A percentile compares a stretch with the other conserved stretches of the same genome.
Conservation (phyloP, 2,888 invertebrate genomes). For the Andrena fulva region DNA sequence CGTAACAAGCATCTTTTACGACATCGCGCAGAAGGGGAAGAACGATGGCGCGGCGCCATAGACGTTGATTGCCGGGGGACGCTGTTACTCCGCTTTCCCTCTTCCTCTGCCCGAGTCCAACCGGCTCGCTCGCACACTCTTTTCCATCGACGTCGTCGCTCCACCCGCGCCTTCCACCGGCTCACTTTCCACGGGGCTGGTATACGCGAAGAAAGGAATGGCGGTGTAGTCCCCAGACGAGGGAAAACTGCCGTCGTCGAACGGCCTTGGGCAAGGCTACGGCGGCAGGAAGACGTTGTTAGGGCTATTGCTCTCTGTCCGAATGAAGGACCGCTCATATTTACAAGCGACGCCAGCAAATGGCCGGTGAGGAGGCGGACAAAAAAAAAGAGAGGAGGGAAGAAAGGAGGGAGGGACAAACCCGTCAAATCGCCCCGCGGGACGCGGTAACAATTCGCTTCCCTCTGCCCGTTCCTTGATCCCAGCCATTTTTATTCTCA, state of each 20-base stretch:
- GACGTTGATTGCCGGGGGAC: constrained; percentile 80
- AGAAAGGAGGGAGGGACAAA: constrained; percentile 46
- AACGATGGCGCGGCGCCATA: constrained; percentile 79
- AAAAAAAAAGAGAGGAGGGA: not conserved
- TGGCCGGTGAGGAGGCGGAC: constrained; percentile 66
- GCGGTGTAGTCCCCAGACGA: constrained; percentile 60
- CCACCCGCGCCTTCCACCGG: constrained; percentile 30
- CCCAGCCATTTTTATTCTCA: constrained; percentile 72
- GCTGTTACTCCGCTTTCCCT: constrained; percentile 42
- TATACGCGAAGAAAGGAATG: constrained; percentile 56
- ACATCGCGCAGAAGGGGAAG: constrained; percentile 75
- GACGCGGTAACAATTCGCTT: constrained; percentile 69
- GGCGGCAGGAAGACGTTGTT: constrained; percentile 78
- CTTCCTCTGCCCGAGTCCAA: constrained; percentile 8
- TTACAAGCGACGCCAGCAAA: constrained; percentile 79
- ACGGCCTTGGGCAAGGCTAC: constrained; percentile 58
- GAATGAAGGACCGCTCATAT: constrained; percentile 82
- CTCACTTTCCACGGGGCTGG: constrained; percentile 33
- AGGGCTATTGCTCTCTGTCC: constrained; percentile 81
- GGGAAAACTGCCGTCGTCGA: constrained; percentile 64
- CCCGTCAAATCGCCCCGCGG: constrained; percentile 72
- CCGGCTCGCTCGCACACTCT: constrained; percentile 5
- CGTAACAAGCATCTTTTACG: constrained; percentile 81
- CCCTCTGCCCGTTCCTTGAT: constrained; percentile 67
- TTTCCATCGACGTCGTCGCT: constrained; percentile 43